These are phyloP conservation scores for Tupaia chinensis DNA, from an alignment of 2,113 vertebrate species.

Conservation along the genomic window DNA sequence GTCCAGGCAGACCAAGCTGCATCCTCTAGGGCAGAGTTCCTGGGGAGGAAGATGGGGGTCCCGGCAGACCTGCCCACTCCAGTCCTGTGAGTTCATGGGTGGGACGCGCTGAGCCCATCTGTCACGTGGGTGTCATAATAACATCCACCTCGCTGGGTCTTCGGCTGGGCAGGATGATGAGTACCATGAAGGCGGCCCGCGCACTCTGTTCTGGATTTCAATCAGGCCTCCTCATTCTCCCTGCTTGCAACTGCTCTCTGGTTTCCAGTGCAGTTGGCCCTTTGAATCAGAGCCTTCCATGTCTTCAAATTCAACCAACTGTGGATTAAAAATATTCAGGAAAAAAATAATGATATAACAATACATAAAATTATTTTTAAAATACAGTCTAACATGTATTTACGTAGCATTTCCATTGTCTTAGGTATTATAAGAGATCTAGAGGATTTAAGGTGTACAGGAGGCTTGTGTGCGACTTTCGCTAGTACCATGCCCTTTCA, in stretches of 20 bases:
- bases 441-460: too few species aligned
- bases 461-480: too few species aligned
- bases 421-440: too few species aligned
- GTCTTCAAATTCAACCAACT: too few species aligned
- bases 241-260: not conserved
- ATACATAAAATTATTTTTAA: too few species aligned
- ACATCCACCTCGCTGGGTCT: not conserved
- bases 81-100: not conserved
- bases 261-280: not conserved
- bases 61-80: not conserved
- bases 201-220: not conserved
- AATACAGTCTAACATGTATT: too few species aligned
- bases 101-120: not conserved
- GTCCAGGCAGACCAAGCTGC: not conserved
- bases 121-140: not conserved
- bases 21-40: not conserved
- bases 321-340: too few species aligned
- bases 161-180: not conserved
- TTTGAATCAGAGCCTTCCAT: too few species aligned
- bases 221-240: not conserved
- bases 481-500: too few species aligned
- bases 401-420: too few species aligned
- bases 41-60: not conserved
- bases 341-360: too few species aligned
- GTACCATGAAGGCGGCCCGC: not conserved